A percentile compares a stretch with the other conserved stretches of the same genome.
Conservation (phyloP, 2,113 vertebrate genomes). For the Psammodynastes pulverulentus region DNA sequence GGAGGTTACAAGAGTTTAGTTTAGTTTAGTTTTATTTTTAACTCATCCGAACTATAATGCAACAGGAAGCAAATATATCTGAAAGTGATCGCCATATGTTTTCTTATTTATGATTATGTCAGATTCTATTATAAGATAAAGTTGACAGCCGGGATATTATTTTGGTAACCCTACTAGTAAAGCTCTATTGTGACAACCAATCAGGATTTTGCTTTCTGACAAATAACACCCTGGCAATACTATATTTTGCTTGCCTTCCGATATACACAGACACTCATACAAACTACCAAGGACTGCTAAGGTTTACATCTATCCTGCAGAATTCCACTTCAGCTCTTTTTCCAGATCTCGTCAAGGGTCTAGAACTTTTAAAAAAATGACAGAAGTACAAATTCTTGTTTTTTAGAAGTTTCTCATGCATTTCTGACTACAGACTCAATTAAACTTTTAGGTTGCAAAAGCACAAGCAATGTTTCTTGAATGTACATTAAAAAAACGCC, state of each 20-base stretch:
- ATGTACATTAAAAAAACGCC: not conserved
- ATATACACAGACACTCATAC: not conserved
- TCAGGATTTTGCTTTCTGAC: not conserved
- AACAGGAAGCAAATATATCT: not conserved
- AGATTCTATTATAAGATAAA: not conserved
- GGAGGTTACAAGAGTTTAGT: slow-evolving; percentile 22
- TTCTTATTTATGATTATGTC: not conserved
- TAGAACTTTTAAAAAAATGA: not conserved
- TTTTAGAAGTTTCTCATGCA: not conserved
- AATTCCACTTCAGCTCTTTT: not conserved
- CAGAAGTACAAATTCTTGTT: not conserved
- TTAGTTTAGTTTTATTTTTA: not conserved
- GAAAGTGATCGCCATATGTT: not conserved
- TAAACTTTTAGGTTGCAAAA: not conserved
- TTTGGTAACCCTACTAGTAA: not conserved
- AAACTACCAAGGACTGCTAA: not conserved
- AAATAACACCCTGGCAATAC: not conserved
- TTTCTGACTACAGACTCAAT: not conserved
- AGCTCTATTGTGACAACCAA: not conserved
- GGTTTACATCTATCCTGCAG: not conserved
- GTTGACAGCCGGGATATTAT: not conserved
- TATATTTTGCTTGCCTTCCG: not conserved
- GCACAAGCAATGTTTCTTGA: not conserved
- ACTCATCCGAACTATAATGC: not conserved
- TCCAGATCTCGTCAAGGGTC: not conserved